Conservation (phyloP, 2,888 invertebrate species). For the Leptopilina drosophilae region DNA sequence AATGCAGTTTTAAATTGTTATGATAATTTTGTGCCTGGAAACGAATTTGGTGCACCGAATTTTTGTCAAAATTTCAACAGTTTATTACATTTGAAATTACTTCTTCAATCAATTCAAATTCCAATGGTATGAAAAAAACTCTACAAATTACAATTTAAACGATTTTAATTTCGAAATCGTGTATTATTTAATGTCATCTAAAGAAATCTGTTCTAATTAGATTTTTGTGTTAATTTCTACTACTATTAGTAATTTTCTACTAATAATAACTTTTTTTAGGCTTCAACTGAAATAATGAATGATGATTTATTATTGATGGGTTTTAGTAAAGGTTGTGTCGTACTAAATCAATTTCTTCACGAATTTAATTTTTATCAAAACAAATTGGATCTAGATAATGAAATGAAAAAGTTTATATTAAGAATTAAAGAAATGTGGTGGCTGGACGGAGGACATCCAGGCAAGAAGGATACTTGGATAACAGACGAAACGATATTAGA, state of each 20-base stretch:
- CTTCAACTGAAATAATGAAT: constrained; percentile 13
- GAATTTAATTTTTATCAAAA: constrained; percentile 88
- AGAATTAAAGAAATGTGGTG: constrained; percentile 89
- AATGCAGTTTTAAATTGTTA: constrained; percentile 84
- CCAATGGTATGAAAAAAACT: constrained; percentile 22
- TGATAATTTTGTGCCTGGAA: constrained; percentile 91
- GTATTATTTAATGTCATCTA: too few relatives aligned
- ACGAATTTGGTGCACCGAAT: constrained; percentile 89
- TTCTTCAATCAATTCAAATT: constrained; percentile 62
- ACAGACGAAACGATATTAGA: constrained; percentile 86
- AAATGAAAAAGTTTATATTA: constrained; percentile 82
- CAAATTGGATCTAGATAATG: constrained; percentile 81
- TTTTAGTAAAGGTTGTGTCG: constrained; percentile 96
- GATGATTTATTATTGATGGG: constrained; percentile 79
- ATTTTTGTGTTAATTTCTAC: too few relatives aligned
- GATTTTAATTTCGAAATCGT: too few relatives aligned
- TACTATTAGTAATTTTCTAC: not conserved
- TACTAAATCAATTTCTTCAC: constrained; percentile 92
- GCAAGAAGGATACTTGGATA: constrained; percentile 92
- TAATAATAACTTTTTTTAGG: not conserved
- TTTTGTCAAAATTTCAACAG: constrained; percentile 86
- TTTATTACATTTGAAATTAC: constrained; percentile 84
- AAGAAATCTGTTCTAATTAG: too few relatives aligned
- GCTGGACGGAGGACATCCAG: constrained; percentile 95
- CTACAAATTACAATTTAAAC: too few relatives aligned